Evolutionary conservation across 2,888 invertebrate genomes (phyloP).

Genomic region (Tenthredo livida): DNA sequence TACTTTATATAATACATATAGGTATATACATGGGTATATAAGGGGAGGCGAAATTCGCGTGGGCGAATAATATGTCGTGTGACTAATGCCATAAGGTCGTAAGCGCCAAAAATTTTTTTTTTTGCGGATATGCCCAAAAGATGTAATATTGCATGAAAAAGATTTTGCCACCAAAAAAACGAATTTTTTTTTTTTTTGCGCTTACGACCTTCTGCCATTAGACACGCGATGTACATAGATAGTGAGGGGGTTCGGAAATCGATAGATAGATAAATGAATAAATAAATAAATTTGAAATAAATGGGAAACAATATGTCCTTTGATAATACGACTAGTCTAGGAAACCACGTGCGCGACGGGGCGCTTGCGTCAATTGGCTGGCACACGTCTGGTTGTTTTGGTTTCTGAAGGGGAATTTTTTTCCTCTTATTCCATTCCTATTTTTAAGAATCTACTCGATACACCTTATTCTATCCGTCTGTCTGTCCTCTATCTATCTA

Average conservation of each 20-base stretch:
- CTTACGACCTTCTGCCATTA: no score
- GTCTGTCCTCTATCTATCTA: slow-evolving; percentile 56
- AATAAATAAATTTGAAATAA: not conserved
- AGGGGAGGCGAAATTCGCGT: not conserved
- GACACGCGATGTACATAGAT: no score
- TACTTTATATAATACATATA: no score
- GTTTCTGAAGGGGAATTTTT: slow-evolving; percentile 38
- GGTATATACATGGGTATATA: no score
- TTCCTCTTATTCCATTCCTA: slow-evolving; percentile 28
- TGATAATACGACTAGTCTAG: slow-evolving; percentile 9
- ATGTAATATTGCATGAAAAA: no score
- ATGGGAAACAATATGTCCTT: not conserved
- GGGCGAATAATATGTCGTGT: no score
- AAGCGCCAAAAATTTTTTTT: no score
- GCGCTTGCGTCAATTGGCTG: slow-evolving; percentile 73
- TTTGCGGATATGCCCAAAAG: no score
- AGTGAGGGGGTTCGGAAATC: not conserved
- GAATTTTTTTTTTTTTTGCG: no score
- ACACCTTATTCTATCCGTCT: not conserved
- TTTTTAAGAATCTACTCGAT: slow-evolving; percentile 35
- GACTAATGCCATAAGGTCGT: no score
- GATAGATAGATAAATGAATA: not conserved
- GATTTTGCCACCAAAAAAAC: no score
- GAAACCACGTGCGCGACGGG: slow-evolving; percentile 61
- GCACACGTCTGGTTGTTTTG: slow-evolving; percentile 33